Evolutionary conservation across 2,888 invertebrate genomes (phyloP).

Genomic region (Campoplex capitator): DNA sequence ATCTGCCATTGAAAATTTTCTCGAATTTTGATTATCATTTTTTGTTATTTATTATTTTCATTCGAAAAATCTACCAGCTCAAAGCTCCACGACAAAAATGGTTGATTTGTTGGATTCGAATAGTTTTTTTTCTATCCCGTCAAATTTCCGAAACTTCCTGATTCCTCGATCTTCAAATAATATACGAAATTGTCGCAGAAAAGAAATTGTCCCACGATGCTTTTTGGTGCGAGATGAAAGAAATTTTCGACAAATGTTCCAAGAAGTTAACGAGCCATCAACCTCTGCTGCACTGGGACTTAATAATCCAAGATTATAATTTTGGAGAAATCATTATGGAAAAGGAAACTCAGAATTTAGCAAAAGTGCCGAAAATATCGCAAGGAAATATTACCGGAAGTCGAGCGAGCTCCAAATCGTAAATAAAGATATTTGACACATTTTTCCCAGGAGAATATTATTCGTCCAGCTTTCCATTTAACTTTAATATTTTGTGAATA

Average conservation of each 20-base stretch:
- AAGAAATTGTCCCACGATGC: constrained; percentile 68
- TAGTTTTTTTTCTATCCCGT: no score
- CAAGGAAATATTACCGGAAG: constrained; percentile 3
- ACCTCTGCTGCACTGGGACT: constrained; percentile 74
- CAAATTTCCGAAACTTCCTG: no score
- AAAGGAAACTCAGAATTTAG: not conserved
- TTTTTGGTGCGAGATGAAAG: constrained; percentile 74
- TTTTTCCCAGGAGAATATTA: not conserved
- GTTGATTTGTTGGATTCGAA: no score
- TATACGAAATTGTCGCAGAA: constrained; percentile 65
- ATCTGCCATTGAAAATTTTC: no score
- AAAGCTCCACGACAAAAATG: no score
- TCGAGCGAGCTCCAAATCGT: constrained; percentile 44
- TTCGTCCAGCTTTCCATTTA: no score
- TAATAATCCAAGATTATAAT: constrained; percentile 49
- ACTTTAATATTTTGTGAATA: no score
- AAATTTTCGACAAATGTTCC: constrained; percentile 69
- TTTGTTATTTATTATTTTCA: not conserved
- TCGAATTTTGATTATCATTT: no score
- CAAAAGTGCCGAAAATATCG: not conserved
- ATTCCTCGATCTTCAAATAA: not conserved
- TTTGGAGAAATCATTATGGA: not conserved
- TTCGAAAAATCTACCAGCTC: no score
- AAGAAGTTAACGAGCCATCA: constrained; percentile 51
- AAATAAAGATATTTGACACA: not conserved